Evolutionary conservation across 2,797 vertebrate genomes (phyloP), one percentile per base, ranked within the genome.

Genomic region (Schizothorax lantsangensis): DNA sequence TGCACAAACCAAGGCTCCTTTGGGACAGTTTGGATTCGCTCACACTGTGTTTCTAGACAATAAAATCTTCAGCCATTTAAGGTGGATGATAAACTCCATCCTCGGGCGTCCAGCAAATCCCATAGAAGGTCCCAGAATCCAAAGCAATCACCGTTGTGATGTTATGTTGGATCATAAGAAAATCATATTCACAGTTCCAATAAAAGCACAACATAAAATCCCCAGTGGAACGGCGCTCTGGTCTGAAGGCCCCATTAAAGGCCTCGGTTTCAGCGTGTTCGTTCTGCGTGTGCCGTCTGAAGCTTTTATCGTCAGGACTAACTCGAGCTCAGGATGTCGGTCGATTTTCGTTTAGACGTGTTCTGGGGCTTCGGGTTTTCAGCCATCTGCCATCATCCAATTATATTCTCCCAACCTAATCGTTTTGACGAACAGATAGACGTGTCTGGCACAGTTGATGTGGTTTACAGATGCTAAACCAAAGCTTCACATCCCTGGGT

Each of bases 181-280:
- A 84, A 78, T 78, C 23, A 68, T 68, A 84, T 68, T 78, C 62
- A 68, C 19, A 68, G 15, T 66, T 36, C 45, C 23, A 66, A 78
- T 84, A 84, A 74, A 77, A 52, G 5, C 45, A 38, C 2, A 21
- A 45, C 73, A 78, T 84, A 26, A 84, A 49, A 78, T 14, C 73
- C 57, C 73, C 30, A 26, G 83, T 36, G 45, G 38, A 75, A 84
- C 26, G 15, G 47, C 14, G 8, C 40, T 84, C 82, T 45, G 26
- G 59, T 77, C 83, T 38, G 30, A 49, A 36, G 21, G 40, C 57
- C 6, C 59, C 72, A 47, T 84, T 75, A 64, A 59, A 30, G 54
- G 82, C 69, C 69, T 59, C 17, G 11, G 52, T 73, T 77, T 33
- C 72, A 66, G 14, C 14, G 30, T 40, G 59, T 52, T 84, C 0